Evolutionary conservation across 2,113 vertebrate genomes (phyloP).

Genomic region (Solenodon paradoxus): DNA sequence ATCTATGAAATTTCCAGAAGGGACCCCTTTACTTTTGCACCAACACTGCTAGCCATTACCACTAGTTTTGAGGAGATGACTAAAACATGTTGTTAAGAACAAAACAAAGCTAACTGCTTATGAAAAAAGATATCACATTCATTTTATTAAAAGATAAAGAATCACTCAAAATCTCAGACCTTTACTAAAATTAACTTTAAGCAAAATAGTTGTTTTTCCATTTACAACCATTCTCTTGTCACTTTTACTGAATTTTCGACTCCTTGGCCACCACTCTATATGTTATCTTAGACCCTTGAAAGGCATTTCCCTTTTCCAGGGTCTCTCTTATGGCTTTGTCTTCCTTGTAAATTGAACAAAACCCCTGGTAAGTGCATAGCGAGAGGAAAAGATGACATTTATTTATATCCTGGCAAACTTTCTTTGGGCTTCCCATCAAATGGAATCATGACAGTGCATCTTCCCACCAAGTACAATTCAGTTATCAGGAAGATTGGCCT

Average conservation of each 20-base stretch:
- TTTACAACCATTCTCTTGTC: neutral
- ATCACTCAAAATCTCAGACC: neutral
- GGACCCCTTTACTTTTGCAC: constrained; percentile 67
- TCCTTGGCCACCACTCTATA: neutral
- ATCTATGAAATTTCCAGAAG: constrained; percentile 71
- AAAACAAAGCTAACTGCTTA: constrained; percentile 69
- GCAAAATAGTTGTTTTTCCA: neutral
- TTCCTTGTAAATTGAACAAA: neutral
- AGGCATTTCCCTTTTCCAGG: neutral
- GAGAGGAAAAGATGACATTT: neutral
- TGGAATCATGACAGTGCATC: too few species aligned
- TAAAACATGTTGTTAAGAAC: constrained; percentile 59
- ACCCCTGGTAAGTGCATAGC: neutral
- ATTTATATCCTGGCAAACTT: neutral
- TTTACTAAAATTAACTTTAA: neutral
- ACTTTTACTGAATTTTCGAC: neutral
- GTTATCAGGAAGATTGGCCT: neutral
- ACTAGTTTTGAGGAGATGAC: constrained; percentile 51
- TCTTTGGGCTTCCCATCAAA: neutral
- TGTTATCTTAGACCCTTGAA: neutral
- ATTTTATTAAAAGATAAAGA: neutral
- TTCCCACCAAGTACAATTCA: neutral
- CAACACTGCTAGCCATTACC: neutral
- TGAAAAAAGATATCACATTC: constrained; percentile 44
- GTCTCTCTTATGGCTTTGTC: neutral